Conservation (phyloP, 2,113 vertebrate genomes). For the Edolisoma coerulescens region DNA sequence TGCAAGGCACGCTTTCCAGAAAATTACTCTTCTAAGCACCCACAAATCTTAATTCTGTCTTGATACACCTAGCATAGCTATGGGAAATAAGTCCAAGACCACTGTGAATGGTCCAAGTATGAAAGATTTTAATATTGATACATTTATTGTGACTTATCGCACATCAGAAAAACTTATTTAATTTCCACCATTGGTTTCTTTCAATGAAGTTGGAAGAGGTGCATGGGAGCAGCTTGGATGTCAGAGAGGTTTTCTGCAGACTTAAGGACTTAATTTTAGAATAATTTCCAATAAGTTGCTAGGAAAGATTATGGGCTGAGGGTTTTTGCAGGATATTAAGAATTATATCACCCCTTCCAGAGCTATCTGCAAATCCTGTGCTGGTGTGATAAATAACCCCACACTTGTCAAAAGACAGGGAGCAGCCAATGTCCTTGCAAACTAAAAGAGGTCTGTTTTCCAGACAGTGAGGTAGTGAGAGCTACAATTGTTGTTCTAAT, state of each 20-base stretch:
- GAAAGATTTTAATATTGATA: conserved; percentile 32
- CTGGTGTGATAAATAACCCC: neutral
- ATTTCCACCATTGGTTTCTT: conserved; percentile 43
- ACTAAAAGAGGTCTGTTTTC: conserved; percentile 40
- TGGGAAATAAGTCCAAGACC: conserved; percentile 33
- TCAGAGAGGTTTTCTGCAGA: conserved; percentile 46
- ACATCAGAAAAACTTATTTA: conserved; percentile 20
- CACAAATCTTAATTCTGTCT: conserved; percentile 32
- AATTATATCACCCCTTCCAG: neutral
- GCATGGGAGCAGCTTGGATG: conserved; percentile 26
- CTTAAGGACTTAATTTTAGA: conserved; percentile 62
- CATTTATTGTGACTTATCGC: neutral
- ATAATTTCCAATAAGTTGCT: conserved; percentile 53
- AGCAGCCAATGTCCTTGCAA: conserved; percentile 45
- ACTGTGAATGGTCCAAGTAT: conserved; percentile 9
- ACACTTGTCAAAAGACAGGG: neutral
- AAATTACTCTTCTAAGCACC: conserved; percentile 29
- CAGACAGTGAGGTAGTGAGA: conserved; percentile 46
- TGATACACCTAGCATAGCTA: conserved; percentile 9
- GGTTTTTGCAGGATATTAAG: conserved; percentile 50
- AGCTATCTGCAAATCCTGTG: neutral
- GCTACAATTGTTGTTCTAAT: conserved; percentile 70
- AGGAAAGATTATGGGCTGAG: conserved; percentile 7
- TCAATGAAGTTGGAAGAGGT: conserved; percentile 58
- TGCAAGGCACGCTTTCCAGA: neutral